Conservation (phyloP, 2,888 invertebrate species). For the Patella ulyssiponensis region DNA sequence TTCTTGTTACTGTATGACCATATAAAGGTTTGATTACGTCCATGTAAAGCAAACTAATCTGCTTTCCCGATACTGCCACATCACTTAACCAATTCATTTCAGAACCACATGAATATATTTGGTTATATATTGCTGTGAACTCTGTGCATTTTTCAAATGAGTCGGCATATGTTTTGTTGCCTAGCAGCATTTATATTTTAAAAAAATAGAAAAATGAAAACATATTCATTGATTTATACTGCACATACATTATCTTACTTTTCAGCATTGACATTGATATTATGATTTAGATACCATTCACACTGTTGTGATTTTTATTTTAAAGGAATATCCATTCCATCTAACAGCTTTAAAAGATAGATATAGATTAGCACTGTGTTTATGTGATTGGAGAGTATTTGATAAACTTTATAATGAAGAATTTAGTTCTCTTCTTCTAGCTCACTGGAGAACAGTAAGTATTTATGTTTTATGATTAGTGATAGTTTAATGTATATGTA, state of each 20-base stretch:
- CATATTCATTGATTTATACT: no score
- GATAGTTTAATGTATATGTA: neutral
- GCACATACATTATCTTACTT: no score
- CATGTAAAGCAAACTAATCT: no score
- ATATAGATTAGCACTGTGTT: conserved; percentile 58
- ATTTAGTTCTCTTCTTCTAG: conserved; percentile 64
- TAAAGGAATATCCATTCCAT: conserved; percentile 67
- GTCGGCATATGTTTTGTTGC: no score
- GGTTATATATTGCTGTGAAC: neutral
- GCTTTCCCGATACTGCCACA: neutral
- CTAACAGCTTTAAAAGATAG: conserved; percentile 65
- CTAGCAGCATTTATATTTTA: no score
- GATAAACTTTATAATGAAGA: conserved; percentile 67
- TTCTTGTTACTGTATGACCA: neutral
- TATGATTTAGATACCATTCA: no score
- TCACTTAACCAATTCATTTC: neutral
- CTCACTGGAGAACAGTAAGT: conserved; percentile 68
- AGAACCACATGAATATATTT: neutral
- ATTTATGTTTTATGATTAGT: neutral
- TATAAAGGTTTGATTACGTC: neutral
- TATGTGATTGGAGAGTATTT: conserved; percentile 68
- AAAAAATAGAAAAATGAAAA: no score
- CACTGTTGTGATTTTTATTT: no score
- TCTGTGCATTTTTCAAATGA: no score
- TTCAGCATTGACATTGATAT: no score